Conservation (phyloP, 2,797 vertebrate genomes). For the Enteromius viviparus region DNA sequence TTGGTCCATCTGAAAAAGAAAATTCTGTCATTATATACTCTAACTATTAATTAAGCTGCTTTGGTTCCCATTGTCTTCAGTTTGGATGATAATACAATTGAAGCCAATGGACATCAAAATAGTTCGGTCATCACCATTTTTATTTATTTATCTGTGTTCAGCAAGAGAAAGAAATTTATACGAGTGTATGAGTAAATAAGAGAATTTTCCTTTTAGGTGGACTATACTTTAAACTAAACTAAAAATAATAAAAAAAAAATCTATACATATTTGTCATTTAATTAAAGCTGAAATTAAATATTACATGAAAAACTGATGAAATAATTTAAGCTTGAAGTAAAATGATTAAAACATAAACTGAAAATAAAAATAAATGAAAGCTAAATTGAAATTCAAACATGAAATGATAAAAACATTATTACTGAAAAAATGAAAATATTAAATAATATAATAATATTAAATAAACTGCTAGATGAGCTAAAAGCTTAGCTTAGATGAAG, state of each 20-base stretch:
- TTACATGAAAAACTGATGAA: neutral
- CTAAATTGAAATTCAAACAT: neutral
- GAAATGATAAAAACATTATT: neutral
- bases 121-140: neutral
- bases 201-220: neutral
- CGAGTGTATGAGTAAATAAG: neutral
- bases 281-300: neutral
- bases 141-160: neutral
- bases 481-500: neutral
- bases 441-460: neutral
- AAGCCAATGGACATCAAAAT: neutral
- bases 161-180: neutral
- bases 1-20: neutral
- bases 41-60: neutral
- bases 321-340: neutral
- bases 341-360: neutral
- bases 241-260: neutral
- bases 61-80: neutral
- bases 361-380: neutral
- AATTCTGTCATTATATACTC: neutral
- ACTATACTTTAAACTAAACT: neutral
- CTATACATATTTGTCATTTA: neutral
- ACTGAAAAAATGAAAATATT: neutral
- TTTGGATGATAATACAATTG: neutral
- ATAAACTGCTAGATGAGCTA: neutral